phyloP scores from a whole-genome alignment of 2,888 invertebrate genomes.

The Drosophila tanythrix region DNA sequence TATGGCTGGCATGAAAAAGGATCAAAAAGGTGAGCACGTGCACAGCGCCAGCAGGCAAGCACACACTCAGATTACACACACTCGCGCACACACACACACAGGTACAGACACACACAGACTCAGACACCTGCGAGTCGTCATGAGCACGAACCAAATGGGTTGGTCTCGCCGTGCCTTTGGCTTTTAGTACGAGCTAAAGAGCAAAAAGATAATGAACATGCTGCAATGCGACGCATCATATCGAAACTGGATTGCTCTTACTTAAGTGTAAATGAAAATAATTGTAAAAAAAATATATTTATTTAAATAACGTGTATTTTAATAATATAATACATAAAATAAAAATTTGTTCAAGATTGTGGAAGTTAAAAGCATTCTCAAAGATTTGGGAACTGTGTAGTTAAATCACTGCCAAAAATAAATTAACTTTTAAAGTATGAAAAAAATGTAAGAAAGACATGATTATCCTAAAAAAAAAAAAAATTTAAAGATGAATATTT shows the following conservation, averaged over 20 bases:
- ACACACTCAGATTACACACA: slow-evolving; percentile 18
- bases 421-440: background rate
- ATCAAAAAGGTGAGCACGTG: slow-evolving; percentile 72
- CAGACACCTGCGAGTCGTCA: slow-evolving; percentile 32
- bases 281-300: background rate
- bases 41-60: slow-evolving; percentile 45
- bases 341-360: background rate
- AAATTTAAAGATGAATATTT: no score
- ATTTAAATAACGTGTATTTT: background rate
- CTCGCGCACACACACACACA: slow-evolving; percentile 2
- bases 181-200: slow-evolving; percentile 7
- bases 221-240: background rate
- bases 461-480: no score
- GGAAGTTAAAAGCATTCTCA: background rate
- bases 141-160: slow-evolving; percentile 44
- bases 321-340: background rate
- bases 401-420: background rate
- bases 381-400: background rate
- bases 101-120: slow-evolving; percentile 27
- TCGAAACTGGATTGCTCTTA: background rate
- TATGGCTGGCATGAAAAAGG: slow-evolving; percentile 61
- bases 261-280: background rate
- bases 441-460: no score
- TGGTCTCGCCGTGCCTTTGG: slow-evolving; percentile 42
- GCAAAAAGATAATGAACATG: slow-evolving; percentile 13